Percentiles rank a stretch among this genome's conserved stretches.
These are phyloP conservation scores for Marmota monax DNA, from an alignment of 2,113 vertebrate genomes.

Conservation along the genomic window DNA sequence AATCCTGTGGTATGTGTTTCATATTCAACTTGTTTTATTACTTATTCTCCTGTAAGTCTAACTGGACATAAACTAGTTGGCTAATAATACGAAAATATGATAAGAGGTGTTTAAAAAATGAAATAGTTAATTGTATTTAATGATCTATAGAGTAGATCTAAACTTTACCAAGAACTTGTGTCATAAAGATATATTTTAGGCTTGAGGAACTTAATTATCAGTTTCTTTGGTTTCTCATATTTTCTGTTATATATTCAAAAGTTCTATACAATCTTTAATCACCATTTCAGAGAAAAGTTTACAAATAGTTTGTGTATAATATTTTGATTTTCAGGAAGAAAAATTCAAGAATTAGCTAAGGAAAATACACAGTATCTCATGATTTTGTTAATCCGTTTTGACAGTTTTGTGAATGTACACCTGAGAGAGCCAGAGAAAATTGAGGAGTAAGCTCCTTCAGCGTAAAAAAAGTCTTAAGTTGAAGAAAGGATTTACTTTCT, in stretches of 20 bases:
- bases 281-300: conserved; percentile 35
- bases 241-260: not conserved
- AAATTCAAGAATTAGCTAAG: not conserved
- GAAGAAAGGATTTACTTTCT: not conserved
- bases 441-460: not conserved
- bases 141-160: not conserved
- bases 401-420: not conserved
- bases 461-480: not conserved
- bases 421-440: not conserved
- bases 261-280: not conserved
- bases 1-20: conserved; percentile 96
- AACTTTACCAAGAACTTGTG: not conserved
- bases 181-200: not conserved
- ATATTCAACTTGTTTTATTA: conserved; percentile 50
- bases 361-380: conserved; percentile 20
- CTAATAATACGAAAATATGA: not conserved
- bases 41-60: conserved; percentile 8
- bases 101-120: not conserved
- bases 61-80: not conserved
- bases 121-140: conserved; percentile 13
- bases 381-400: not conserved
- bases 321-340: conserved; percentile 37
- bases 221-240: conserved; percentile 16
- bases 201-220: not conserved
- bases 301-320: not conserved